Evolutionary conservation across 2,797 vertebrate species (phyloP).

Genomic region (Pygocentrus nattereri): DNA sequence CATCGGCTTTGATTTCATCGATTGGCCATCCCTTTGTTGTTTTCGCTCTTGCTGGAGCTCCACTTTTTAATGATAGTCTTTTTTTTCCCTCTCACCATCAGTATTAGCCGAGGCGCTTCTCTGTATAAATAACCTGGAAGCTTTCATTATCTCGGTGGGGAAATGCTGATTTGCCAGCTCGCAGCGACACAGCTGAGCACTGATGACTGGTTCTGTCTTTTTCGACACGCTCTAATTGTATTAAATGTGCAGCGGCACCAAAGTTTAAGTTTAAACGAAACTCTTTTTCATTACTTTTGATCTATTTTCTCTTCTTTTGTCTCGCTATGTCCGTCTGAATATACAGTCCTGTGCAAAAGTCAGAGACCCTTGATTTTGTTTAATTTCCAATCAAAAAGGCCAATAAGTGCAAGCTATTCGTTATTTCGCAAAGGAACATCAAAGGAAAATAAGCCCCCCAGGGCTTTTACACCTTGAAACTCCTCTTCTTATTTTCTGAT

Average conservation of each 20-base stretch:
- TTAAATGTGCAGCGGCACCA: conserved; percentile 14
- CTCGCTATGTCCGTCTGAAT: too few relatives aligned
- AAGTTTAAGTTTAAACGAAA: not conserved
- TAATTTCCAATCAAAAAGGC: too few relatives aligned
- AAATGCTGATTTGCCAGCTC: conserved; percentile 16
- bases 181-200: conserved; percentile 15
- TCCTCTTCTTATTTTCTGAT: too few relatives aligned
- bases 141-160: conserved; percentile 7
- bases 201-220: not conserved
- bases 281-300: not conserved
- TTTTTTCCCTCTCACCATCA: not conserved
- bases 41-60: not conserved
- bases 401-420: too few relatives aligned
- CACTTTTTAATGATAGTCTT: conserved; percentile 7
- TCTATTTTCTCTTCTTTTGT: not conserved
- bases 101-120: not conserved
- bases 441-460: too few relatives aligned
- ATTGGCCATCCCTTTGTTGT: conserved; percentile 24
- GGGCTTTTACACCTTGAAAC: too few relatives aligned
- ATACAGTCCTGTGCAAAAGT: too few relatives aligned
- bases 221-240: conserved; percentile 11
- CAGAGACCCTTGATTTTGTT: too few relatives aligned
- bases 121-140: not conserved
- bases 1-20: conserved; percentile 51
- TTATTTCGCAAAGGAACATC: too few relatives aligned